Evolutionary conservation across 1,140 invertebrate genomes (phyloP), one percentile per base, ranked within the genome.

Genomic region (Luehdorfia chinensis): DNA sequence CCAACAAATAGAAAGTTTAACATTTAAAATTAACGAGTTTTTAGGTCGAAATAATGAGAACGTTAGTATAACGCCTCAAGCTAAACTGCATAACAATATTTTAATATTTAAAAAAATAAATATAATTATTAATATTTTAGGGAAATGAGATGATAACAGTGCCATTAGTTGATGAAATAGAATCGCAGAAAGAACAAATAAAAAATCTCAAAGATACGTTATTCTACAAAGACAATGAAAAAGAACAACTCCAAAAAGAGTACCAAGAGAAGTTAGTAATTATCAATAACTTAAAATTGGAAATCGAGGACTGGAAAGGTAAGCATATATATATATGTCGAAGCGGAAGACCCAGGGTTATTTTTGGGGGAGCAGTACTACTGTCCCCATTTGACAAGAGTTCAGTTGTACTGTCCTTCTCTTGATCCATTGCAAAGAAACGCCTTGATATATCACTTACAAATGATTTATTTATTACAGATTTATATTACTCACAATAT

Each of bases 1-100:
- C 15, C 72, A 84, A 50, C 79, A 86, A 65, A 84, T 86, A 12
- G 78, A 71, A 60, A 77, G 68, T 46, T 68, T 86, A 44, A 65
- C 67, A 0, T 9, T 41, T 15, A 75, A 86, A 68, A 67, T 84
- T 30, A 72, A 80, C 47, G 66, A 52, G 54, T 46, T 83, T 31
- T 44, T 84, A 16, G 68, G 76, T 47, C 61, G 75, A 47, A 63
- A 67, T 18, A 52, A 45, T 7, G 49, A 69, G 14, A 71, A 58
- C 19, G 75, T 76, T 47, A 60, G 56, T 57, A 11, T 31, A 28
- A 19, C 9, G 9, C 9, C 1, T n/a, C 8, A 9, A 30, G 8
- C 9, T 30, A 8, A 7, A 28, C 4, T 28, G 9, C 21, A 1
- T 30, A 8, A 4, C 9, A 2, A 30, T 30, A 9, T 23, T 23